These are phyloP conservation scores for Cheirogaleus medius DNA, from an alignment of 2,113 vertebrate genomes.

Conservation along the genomic window DNA sequence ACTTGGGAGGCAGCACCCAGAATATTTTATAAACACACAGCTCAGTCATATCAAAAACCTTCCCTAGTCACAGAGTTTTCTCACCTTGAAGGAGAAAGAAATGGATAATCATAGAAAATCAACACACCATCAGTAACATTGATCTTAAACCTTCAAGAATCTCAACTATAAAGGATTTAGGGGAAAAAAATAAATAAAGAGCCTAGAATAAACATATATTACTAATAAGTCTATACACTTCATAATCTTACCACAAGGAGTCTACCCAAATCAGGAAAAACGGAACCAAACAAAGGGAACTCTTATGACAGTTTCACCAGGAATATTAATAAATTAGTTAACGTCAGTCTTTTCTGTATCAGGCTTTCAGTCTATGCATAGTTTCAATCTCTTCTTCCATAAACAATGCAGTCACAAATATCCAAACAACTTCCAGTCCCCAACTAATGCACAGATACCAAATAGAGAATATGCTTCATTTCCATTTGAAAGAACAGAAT, in stretches of 20 bases:
- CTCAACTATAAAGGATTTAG: neutral
- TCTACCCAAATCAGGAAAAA: conserved; percentile 77
- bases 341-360: conserved; percentile 11
- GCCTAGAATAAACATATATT: neutral
- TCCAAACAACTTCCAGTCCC: conserved; percentile 43
- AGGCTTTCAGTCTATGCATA: neutral
- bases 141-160: neutral
- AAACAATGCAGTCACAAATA: conserved; percentile 57
- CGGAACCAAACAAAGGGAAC: conserved; percentile 51
- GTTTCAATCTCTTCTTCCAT: conserved; percentile 61
- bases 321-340: conserved; percentile 65
- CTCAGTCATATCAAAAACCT: neutral
- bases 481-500: conserved; percentile 55
- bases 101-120: neutral
- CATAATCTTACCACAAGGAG: conserved; percentile 83
- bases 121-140: neutral
- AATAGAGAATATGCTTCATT: conserved; percentile 44
- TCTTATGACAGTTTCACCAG: neutral
- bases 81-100: neutral
- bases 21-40: conserved; percentile 19
- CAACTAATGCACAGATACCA: conserved; percentile 44
- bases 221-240: conserved; percentile 60
- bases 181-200: neutral
- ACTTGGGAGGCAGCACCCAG: conserved; percentile 25
- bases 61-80: neutral